These are phyloP conservation scores for Pomatorhinus ruficollis DNA, from an alignment of 2,113 vertebrate genomes.

Conservation along the genomic window DNA sequence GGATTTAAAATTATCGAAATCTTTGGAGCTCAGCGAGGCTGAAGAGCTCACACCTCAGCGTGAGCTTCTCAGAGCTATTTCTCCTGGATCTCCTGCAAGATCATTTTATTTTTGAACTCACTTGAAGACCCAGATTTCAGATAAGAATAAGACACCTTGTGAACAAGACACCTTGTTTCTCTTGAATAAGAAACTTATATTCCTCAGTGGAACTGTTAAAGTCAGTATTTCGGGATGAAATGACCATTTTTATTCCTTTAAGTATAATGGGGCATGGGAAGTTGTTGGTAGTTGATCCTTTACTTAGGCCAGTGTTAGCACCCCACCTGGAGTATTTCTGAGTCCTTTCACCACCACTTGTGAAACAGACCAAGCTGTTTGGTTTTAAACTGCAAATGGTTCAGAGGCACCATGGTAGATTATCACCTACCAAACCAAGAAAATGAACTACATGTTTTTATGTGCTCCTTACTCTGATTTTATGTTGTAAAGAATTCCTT, in stretches of 20 bases:
- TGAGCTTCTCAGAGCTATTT: neutral
- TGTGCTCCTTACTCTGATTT: neutral
- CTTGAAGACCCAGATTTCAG: neutral
- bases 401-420: neutral
- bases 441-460: neutral
- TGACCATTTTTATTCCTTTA: neutral
- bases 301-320: neutral
- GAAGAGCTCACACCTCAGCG: neutral
- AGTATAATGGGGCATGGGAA: neutral
- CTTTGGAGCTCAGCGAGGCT: neutral
- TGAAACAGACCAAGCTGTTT: neutral
- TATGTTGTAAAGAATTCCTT: neutral
- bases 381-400: neutral
- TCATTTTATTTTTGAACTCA: neutral
- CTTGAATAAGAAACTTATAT: neutral
- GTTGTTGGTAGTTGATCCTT: neutral
- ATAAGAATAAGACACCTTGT: neutral
- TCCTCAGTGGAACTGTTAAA: neutral
- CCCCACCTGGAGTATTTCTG: neutral
- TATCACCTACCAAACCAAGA: neutral
- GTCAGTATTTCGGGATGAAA: neutral
- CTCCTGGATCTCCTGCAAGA: neutral
- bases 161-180: neutral
- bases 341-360: neutral
- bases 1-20: neutral